Base-by-base conservation (phyloP, 2,797 vertebrate genomes). In the Odontamblyopus rebecca region DNA sequence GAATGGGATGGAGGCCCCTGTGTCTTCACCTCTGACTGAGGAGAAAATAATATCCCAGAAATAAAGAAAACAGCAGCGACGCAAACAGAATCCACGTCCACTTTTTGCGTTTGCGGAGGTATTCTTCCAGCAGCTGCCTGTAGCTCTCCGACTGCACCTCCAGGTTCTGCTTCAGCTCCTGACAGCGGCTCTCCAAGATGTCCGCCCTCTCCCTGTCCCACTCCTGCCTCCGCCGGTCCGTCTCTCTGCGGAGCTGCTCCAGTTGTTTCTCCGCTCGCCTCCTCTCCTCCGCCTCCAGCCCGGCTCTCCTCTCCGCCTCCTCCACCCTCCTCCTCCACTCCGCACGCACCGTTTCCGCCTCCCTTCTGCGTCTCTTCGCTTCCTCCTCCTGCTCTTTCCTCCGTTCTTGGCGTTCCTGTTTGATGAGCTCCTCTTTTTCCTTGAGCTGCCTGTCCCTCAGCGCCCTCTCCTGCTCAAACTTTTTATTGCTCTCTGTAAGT, bases 261-360 rank as follows among this genome's bases (percentile, higher is more conserved):
- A 74, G 27, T 13, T 53, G 56, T 53, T 5, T 74, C 5, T 70
- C 61, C 18, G n/a, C 44, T 1, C 0, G 65, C 61, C 72, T 27
- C 4, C 57, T 68, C 59, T 53, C 26, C 30, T 71, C 38, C 61
- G 12, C 32, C 23, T 73, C 68, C 5, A 4, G 60, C 0, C 62
- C 7, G 0, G 48, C 56, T 9, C 18, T 75, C 26, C 68, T 57
- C 41, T 77, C 72, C 0, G 26, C 67, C 7, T n/a, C 53, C n/a
- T 74, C 56, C 11, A 64, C 29, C 71, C 83, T 75, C 19, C 3
- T 11, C 56, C 18, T 30, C 69, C 64, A 68, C 0, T 84, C 77
- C 32, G 64, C 67, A 15, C 27, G 53, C 9, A 27, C n/a, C 48
- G 2, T 6, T 51, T 81, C 70, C 6, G 80, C 78, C 19, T 67